Percentiles rank a stretch among this genome's conserved stretches.
These are phyloP conservation scores for Zonitis immaculata DNA, from an alignment of 2,888 invertebrate genomes.

Conservation along the genomic window DNA sequence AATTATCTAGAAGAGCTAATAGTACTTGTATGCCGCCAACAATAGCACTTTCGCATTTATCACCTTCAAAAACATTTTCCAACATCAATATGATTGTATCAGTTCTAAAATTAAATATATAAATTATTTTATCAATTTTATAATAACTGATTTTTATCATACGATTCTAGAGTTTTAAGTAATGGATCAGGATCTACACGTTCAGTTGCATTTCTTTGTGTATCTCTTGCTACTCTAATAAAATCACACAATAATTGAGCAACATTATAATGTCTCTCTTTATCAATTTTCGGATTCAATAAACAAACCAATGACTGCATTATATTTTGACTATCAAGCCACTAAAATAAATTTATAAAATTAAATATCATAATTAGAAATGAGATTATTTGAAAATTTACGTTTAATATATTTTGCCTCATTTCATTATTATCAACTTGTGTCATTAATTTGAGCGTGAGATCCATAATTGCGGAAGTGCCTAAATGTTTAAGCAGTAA, in stretches of 20 bases:
- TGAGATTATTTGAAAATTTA: constrained; percentile 43
- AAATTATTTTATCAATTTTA: background rate
- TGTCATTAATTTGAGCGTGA: constrained; percentile 79
- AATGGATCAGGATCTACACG: constrained; percentile 66
- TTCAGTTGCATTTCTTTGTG: constrained; percentile 55
- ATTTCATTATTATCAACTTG: constrained; percentile 73
- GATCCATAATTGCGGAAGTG: constrained; percentile 93
- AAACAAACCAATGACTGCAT: constrained; percentile 71
- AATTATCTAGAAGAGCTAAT: constrained; percentile 62
- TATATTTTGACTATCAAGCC: constrained; percentile 84
- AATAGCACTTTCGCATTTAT: constrained; percentile 65
- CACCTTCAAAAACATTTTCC: constrained; percentile 67
- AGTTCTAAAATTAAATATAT: constrained; percentile 35
- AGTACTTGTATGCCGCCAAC: constrained; percentile 77
- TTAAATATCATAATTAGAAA: background rate
- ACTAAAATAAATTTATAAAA: constrained; percentile 55
- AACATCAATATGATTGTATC: constrained; percentile 66
- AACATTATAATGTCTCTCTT: constrained; percentile 79
- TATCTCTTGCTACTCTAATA: constrained; percentile 61
- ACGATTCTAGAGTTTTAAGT: constrained; percentile 70
- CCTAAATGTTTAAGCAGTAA: constrained; percentile 84
- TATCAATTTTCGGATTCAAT: constrained; percentile 61
- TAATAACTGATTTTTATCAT: constrained; percentile 40
- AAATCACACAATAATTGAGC: constrained; percentile 86
- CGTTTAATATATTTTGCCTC: constrained; percentile 65